Evolutionary conservation across 2,888 invertebrate species (phyloP), one percentile per base, ranked within the genome.

Genomic region (Chalcosyrphus nemorum): DNA sequence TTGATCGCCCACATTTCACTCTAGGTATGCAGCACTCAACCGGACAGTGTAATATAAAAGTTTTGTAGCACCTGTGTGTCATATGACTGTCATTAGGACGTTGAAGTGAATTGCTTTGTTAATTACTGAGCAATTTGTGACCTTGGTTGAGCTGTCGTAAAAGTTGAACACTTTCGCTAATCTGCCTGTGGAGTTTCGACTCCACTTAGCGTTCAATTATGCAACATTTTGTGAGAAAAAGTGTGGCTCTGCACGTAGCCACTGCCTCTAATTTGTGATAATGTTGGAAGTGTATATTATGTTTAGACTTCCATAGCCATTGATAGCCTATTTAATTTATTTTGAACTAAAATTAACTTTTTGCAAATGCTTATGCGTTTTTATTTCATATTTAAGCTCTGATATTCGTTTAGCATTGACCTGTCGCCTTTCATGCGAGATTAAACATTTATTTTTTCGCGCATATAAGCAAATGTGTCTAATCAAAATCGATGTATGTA

Each of bases 1-100:
- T 52, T 35, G 32, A 24, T 70, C 76, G 76, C 76, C 76, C 76
- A 77, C 68, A 54, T 24, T 24, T 29, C n/a, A 2, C 19, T 24
- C 2, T 6, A 45, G 29, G 24, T n/a, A 47, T 38, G 13, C 38
- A 11, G 24, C 3, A 24, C 24, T 2, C 3, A 24, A n/a, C n/a
- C 4, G 24, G 19, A 71, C 71, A 61, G 50, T 71, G 71, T 15
- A 19, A 19, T 50, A 4, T 9, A 27, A 57, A 50, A 35, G 38
- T 57, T 47, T 47, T 38, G 21, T n/a, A 24, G 17, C 70, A 50
- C 29, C 21, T 43, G 56, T 9, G 43, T 43, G 56, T 27, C 29
- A 57, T 43, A 32, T 68, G 66, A 66, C 9, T 4, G 0, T 11
- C 29, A 15, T 29, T 52, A 13, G n/a, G 13, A 17, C 19, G 43